phyloP scores from a whole-genome alignment of 2,113 vertebrate genomes.

The Tauraco erythrolophus region DNA sequence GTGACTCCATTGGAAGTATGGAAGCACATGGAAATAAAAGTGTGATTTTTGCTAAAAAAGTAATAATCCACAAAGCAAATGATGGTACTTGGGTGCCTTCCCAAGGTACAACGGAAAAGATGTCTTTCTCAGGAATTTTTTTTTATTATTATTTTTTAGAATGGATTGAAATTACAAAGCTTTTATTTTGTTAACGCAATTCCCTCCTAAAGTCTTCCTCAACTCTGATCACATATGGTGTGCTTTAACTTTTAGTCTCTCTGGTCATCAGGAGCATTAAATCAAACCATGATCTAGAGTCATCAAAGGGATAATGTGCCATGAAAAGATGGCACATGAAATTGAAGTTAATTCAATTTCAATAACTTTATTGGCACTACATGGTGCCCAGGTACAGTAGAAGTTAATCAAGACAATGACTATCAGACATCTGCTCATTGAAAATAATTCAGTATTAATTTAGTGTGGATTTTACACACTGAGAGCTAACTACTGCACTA shows the following conservation, averaged over 20 bases:
- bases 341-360: conserved; percentile 17
- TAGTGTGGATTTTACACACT: background rate
- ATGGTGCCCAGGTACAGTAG: background rate
- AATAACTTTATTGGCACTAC: background rate
- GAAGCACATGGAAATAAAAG: background rate
- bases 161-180: background rate
- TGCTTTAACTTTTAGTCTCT: background rate
- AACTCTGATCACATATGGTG: background rate
- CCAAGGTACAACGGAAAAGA: background rate
- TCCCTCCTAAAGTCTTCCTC: background rate
- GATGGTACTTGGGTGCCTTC: background rate
- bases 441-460: background rate
- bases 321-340: background rate
- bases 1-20: background rate
- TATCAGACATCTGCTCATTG: background rate
- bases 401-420: conserved; percentile 6
- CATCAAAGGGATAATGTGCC: conserved; percentile 1
- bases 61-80: background rate
- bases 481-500: background rate
- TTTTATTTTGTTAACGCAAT: background rate
- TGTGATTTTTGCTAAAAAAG: background rate
- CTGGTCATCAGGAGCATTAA: background rate
- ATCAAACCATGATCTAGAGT: background rate
- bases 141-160: background rate
- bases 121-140: background rate